A percentile compares a stretch with the other conserved stretches of the same genome.
Conservation (phyloP, 1,140 invertebrate species). For the Sycophila sp. region DNA sequence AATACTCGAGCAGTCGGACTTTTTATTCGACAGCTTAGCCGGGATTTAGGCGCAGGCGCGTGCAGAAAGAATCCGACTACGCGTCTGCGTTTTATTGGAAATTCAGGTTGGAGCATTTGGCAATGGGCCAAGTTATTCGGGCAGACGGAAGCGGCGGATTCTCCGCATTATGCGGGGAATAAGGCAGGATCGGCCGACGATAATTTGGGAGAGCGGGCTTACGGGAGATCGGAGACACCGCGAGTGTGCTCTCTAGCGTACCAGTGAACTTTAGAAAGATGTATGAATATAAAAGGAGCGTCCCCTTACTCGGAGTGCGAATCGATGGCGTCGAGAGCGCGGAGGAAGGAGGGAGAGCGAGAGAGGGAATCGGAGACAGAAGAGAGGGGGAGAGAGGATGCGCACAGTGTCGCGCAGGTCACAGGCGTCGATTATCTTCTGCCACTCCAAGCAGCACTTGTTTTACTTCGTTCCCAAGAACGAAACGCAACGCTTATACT, state of each 20-base stretch:
- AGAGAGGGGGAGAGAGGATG: conserved; percentile 7
- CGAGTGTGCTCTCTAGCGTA: too few species aligned
- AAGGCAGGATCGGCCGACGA: conserved; percentile 5
- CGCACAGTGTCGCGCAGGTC: conserved; percentile 40
- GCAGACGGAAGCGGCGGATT: conserved; percentile 43
- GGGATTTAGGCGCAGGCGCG: too few species aligned
- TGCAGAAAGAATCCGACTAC: conserved; percentile 40
- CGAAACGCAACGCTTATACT: too few species aligned
- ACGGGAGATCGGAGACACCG: background rate
- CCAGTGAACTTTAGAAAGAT: too few species aligned
- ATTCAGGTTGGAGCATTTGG: conserved; percentile 63
- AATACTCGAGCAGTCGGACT: too few species aligned
- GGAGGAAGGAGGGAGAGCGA: background rate
- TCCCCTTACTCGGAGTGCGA: conserved; percentile 27
- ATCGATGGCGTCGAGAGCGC: conserved; percentile 22
- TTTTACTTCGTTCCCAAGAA: conserved; percentile 21
- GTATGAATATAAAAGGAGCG: conserved; percentile 16
- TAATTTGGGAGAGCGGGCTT: background rate
- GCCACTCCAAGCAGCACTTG: background rate
- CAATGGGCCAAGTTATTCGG: conserved; percentile 56
- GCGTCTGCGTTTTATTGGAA: conserved; percentile 57
- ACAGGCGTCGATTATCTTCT: background rate
- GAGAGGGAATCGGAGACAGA: background rate
- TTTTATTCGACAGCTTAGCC: too few species aligned
- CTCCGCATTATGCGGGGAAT: conserved; percentile 27